Evolutionary conservation across 2,888 invertebrate species (phyloP).

Genomic region (Acronicta aceris): DNA sequence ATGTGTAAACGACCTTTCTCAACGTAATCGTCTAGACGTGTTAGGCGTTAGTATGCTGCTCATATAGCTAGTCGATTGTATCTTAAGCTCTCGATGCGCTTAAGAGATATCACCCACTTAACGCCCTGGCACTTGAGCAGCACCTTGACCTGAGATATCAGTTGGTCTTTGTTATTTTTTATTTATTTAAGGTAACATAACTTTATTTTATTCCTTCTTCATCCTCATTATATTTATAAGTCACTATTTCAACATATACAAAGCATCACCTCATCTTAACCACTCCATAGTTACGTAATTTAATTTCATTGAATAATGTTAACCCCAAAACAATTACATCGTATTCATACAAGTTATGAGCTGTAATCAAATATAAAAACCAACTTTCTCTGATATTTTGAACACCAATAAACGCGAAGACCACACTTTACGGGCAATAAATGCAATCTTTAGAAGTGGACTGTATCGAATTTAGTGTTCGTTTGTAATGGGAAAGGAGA

Average conservation of each 20-base stretch:
- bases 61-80: slow-evolving; percentile 21
- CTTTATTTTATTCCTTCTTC: too few species aligned
- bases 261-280: neutral
- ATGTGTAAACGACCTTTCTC: slow-evolving; percentile 26
- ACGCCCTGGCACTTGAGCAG: slow-evolving; percentile 20
- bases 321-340: slow-evolving; percentile 37
- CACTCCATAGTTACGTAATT: slow-evolving; percentile 12
- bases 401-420: slow-evolving; percentile 65
- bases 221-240: too few species aligned
- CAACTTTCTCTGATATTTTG: slow-evolving; percentile 68
- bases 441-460: slow-evolving; percentile 63
- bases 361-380: slow-evolving; percentile 43
- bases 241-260: too few species aligned
- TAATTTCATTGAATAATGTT: slow-evolving; percentile 25
- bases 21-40: slow-evolving; percentile 14
- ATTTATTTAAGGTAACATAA: too few species aligned
- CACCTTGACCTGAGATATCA: slow-evolving; percentile 17
- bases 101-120: slow-evolving; percentile 21
- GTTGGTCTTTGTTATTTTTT: neutral
- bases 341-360: slow-evolving; percentile 37
- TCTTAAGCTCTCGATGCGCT: slow-evolving; percentile 17
- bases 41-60: slow-evolving; percentile 11
- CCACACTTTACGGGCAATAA: slow-evolving; percentile 65
- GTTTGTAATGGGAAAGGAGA: slow-evolving; percentile 30
- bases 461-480: slow-evolving; percentile 63